Percentiles rank a stretch among this genome's conserved stretches.
Conservation (phyloP, 2,888 invertebrate genomes). For the Harmothoe impar region DNA sequence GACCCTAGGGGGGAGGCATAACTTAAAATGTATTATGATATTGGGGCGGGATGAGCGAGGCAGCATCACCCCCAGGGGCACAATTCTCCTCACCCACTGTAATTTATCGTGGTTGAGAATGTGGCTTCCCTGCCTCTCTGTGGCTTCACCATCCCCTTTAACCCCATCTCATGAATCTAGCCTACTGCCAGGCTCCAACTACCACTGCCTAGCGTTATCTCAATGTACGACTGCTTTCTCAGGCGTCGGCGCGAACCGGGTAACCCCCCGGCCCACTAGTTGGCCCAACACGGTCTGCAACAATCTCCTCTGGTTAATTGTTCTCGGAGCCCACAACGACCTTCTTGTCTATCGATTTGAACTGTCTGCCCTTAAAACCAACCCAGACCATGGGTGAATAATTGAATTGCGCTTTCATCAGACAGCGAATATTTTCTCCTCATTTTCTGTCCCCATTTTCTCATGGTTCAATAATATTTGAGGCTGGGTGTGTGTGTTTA, state of each 20-base stretch:
- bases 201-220: background rate
- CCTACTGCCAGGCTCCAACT: background rate
- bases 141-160: background rate
- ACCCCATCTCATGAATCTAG: background rate
- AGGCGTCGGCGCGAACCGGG: background rate
- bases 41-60: background rate
- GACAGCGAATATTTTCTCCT: background rate
- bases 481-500: background rate
- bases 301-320: constrained; percentile 24
- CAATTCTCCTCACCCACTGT: no score
- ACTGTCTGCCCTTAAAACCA: background rate
- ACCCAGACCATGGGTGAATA: background rate
- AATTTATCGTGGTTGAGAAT: no score
- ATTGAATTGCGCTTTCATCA: constrained; percentile 10
- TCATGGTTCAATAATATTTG: background rate
- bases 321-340: background rate
- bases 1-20: background rate
- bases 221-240: background rate
- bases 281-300: background rate
- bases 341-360: background rate
- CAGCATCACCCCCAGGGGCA: no score
- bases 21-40: background rate
- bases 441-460: background rate
- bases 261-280: background rate
- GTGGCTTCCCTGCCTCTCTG: background rate